Evolutionary conservation across 2,888 invertebrate species (phyloP).

Genomic region (Pachliopta kotzebuea): DNA sequence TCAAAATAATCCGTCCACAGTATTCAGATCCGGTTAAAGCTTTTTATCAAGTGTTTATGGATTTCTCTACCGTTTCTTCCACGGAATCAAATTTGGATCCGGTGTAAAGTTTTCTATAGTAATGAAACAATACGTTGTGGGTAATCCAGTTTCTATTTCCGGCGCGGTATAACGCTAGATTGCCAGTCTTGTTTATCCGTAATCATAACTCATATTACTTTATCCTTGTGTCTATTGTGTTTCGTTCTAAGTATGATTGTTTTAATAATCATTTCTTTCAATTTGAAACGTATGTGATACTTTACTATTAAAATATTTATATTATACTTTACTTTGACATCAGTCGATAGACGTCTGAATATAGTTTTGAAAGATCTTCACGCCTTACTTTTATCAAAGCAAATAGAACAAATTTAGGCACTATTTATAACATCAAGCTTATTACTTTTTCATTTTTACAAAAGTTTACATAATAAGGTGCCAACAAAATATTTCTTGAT

Average conservation of each 20-base stretch:
- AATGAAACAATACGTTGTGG: neutral
- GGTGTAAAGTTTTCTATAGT: neutral
- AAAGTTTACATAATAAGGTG: too few species aligned
- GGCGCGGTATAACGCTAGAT: neutral
- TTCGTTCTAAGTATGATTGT: neutral
- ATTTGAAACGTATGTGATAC: neutral
- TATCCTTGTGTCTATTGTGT: neutral
- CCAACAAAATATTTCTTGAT: too few species aligned
- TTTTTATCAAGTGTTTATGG: neutral
- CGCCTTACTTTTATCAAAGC: too few species aligned
- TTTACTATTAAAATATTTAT: too few species aligned
- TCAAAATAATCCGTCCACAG: too few species aligned
- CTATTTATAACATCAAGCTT: too few species aligned
- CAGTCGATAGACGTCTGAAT: too few species aligned
- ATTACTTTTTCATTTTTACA: too few species aligned
- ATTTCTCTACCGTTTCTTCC: neutral
- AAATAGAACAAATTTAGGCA: too few species aligned
- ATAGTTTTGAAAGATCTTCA: too few species aligned
- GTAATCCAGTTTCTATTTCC: constrained; percentile 1
- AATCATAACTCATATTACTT: neutral
- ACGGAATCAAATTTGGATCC: neutral
- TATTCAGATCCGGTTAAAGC: too few species aligned
- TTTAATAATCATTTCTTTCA: neutral
- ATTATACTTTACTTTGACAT: too few species aligned
- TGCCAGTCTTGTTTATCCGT: neutral